Conservation (phyloP, 64 coral and sea anemone genomes). For the Pocillopora verrucosa region DNA sequence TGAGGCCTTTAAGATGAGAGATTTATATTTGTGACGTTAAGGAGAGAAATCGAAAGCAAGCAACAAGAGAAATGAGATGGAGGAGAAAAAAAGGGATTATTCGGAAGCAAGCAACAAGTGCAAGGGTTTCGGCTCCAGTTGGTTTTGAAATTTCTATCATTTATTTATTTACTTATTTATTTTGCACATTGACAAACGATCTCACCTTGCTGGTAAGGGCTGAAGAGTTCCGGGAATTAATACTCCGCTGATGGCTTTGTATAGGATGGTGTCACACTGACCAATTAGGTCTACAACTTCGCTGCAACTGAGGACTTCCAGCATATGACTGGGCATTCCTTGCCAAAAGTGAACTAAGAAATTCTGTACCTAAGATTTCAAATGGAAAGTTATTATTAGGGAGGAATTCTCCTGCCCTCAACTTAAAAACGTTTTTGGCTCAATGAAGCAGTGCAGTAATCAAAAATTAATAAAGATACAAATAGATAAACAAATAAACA, state of each 20-base stretch:
- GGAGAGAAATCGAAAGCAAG: neutral
- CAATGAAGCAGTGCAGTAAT: neutral
- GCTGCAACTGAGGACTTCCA: slow-evolving; percentile 73
- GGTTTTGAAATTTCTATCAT: too few relatives aligned
- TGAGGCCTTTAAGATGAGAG: too few relatives aligned
- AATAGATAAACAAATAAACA: neutral
- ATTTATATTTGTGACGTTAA: too few relatives aligned
- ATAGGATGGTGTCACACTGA: slow-evolving; percentile 88
- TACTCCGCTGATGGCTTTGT: slow-evolving; percentile 97
- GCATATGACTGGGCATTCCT: slow-evolving; percentile 97
- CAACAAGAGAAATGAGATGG: neutral
- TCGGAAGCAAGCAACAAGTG: neutral
- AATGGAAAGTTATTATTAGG: neutral
- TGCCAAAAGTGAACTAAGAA: slow-evolving; percentile 99
- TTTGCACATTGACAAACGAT: neutral
- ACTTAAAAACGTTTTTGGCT: neutral
- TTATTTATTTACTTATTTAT: too few relatives aligned
- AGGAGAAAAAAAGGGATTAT: neutral
- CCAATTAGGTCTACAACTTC: slow-evolving; percentile 95
- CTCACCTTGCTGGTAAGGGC: slow-evolving; percentile 93
- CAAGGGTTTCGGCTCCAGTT: too few relatives aligned
- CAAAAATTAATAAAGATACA: neutral
- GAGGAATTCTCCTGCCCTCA: too few relatives aligned
- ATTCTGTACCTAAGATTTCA: slow-evolving; percentile 81
- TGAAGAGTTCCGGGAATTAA: slow-evolving; percentile 95